These are phyloP conservation scores for Sebastes nivosus DNA, from an alignment of 2,797 vertebrate species.

Conservation along the genomic window DNA sequence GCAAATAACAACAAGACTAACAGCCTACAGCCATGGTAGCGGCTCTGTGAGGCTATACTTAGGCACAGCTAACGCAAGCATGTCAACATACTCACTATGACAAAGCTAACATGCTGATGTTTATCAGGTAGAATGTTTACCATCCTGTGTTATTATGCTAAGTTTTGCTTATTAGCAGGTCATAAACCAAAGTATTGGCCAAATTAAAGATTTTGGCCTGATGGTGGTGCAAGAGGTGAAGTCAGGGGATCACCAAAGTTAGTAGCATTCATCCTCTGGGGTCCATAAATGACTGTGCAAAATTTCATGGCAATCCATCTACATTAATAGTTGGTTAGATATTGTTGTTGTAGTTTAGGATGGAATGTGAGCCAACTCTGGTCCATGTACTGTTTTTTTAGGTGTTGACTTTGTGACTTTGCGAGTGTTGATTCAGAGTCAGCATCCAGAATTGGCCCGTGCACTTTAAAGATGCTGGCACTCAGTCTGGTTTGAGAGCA, in stretches of 20 bases:
- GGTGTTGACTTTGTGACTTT: background rate
- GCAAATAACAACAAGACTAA: background rate
- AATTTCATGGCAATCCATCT: background rate
- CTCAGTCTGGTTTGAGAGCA: background rate
- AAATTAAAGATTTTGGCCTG: no score
- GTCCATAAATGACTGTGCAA: background rate
- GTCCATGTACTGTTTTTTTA: background rate
- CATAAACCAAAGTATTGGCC: no score
- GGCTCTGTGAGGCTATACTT: no score
- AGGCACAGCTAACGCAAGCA: background rate
- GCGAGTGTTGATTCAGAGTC: background rate
- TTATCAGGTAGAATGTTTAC: background rate
- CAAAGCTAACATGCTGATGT: background rate
- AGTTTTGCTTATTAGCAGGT: background rate
- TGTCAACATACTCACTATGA: background rate
- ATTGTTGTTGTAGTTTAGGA: no score
- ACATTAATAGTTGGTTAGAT: background rate
- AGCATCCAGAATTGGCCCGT: background rate
- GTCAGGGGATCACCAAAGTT: no score
- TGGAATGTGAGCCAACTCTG: background rate
- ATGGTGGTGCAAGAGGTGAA: no score
- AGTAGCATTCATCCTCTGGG: background rate
- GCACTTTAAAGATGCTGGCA: background rate
- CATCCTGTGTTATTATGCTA: background rate
- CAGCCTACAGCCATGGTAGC: background rate